phyloP scores from a whole-genome alignment of 2,888 invertebrate species.

The Amblyteles armatorius region DNA sequence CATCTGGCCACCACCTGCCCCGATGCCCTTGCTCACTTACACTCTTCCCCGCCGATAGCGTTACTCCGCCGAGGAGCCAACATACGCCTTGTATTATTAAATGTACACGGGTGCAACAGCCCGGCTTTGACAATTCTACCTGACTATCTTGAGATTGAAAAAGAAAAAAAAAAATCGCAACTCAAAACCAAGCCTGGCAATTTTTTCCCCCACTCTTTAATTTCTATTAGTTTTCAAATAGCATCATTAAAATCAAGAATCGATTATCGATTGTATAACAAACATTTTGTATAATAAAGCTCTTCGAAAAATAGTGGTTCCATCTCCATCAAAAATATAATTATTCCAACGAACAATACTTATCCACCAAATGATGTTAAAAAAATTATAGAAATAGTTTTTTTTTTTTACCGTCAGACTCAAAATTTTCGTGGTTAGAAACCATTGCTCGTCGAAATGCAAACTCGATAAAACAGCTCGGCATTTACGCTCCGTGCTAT shows the following conservation, averaged over 20 bases:
- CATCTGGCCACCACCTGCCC: conserved; percentile 85
- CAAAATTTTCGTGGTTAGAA: background rate
- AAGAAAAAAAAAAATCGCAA: background rate
- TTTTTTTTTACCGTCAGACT: background rate
- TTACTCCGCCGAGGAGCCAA: conserved; percentile 37
- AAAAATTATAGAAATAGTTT: no score
- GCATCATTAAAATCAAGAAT: background rate
- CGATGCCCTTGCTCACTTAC: conserved; percentile 76
- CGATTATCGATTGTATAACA: background rate
- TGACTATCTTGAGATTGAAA: background rate
- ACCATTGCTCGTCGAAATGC: background rate
- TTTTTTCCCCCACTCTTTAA: background rate
- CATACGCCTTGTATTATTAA: conserved; percentile 44
- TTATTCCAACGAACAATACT: no score
- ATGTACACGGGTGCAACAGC: conserved; percentile 39
- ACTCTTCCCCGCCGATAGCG: conserved; percentile 72
- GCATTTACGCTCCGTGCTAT: conserved; percentile 7
- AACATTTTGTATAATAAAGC: no score
- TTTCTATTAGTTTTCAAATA: background rate
- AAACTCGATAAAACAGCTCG: background rate
- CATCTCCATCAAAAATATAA: no score
- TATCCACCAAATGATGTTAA: no score
- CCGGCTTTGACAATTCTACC: conserved; percentile 8
- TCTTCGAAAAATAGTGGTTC: no score
- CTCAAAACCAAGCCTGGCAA: background rate